These are phyloP conservation scores for Thymelicus acteon DNA, from an alignment of 2,888 invertebrate species.

Conservation along the genomic window DNA sequence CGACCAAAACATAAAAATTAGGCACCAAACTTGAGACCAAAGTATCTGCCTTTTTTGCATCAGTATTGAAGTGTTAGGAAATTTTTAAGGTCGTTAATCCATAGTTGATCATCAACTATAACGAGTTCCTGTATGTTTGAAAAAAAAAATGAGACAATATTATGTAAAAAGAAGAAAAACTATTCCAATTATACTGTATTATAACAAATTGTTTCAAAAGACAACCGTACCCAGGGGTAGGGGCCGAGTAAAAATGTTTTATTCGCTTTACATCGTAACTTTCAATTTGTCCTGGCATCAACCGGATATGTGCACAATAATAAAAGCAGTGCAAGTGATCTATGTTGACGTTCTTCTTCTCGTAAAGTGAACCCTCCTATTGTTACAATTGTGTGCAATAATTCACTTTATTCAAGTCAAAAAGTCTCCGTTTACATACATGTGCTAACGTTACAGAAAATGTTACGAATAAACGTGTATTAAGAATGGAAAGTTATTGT, in stretches of 20 bases:
- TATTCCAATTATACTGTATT: neutral
- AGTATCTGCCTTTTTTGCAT: too few species aligned
- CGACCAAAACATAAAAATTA: neutral
- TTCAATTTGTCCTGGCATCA: slow-evolving; percentile 53
- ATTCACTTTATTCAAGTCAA: slow-evolving; percentile 7
- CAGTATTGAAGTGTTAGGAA: too few species aligned
- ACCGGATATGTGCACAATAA: slow-evolving; percentile 18
- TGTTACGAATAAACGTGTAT: neutral
- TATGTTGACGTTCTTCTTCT: slow-evolving; percentile 62
- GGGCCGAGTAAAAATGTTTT: slow-evolving; percentile 40
- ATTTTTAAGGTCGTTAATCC: too few species aligned
- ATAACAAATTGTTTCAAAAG: neutral
- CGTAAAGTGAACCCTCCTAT: slow-evolving; percentile 64
- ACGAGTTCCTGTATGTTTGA: too few species aligned
- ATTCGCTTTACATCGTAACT: slow-evolving; percentile 51
- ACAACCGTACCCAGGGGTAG: neutral
- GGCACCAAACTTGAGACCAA: neutral
- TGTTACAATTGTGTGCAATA: slow-evolving; percentile 57
- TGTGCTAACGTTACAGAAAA: neutral
- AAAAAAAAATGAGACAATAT: too few species aligned
- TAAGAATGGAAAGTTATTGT: slow-evolving; percentile 45
- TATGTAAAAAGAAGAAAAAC: too few species aligned
- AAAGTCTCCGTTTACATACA: neutral
- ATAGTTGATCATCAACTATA: too few species aligned
- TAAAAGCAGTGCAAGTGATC: slow-evolving; percentile 25